Evolutionary conservation across 2,797 vertebrate species (phyloP), one percentile per base, ranked within the genome.

Genomic region (Dryobates pubescens): DNA sequence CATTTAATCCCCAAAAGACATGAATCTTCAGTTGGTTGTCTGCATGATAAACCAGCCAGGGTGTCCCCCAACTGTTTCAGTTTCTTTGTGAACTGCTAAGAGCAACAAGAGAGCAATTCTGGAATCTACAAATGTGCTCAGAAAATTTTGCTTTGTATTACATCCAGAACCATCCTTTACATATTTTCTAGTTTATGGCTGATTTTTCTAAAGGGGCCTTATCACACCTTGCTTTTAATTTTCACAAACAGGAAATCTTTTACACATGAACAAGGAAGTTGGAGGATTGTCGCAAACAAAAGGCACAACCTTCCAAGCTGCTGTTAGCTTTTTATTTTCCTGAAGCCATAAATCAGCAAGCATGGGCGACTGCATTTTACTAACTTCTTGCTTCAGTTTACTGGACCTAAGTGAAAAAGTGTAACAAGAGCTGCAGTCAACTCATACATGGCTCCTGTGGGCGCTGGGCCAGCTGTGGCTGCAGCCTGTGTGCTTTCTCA

Each of bases 171-270:
- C 32, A 69, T 9, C 70, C 53, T 68, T 38, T 27, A 45, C 10
- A 4, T 17, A 4, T 68, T 67, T 85, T 88, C 49, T 62, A 30
- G 5, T 36, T 69, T 17, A 23, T 54, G 76, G 9, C 29, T 51
- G 64, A 23, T 71, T 93, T 94, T 70, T 69, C 74, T 73, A 19
- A 71, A 68, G 34, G 47, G 74, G 63, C 74, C 45, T 84, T 86
- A 81, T 63, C 86, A 91, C 93, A 41, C 57, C 6, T 30, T n/a
- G 71, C 80, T 90, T 70, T 84, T 77, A 24, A 82, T 93, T 93
- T 82, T 80, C 91, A 38, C 53, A 74, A 88, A 93, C 86, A 93
- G 89, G 94, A 95, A 96, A 94, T 85, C 80, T 95, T 96, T 94
- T 92, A 93, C 92, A 93, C 88, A 4, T 34, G 68, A 84, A 77